A percentile compares a stretch with the other conserved stretches of the same genome.
phyloP scores from a whole-genome alignment of 2,888 invertebrate species.

The Aproaerema taeniolella region DNA sequence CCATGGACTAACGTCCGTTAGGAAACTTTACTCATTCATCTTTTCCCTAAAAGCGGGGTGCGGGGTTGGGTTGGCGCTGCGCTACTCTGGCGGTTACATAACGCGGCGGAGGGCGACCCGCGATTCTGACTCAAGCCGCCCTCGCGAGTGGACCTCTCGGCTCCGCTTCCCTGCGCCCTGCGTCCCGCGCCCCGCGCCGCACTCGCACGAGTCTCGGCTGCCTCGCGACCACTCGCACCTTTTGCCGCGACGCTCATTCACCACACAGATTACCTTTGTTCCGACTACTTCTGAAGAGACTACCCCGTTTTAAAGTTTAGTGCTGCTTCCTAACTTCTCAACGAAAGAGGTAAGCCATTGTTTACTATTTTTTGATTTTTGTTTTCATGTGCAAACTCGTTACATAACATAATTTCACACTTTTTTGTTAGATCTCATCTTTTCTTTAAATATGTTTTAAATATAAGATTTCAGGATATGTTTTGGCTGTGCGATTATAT shows the following conservation, averaged over 20 bases:
- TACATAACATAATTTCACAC: conserved; percentile 44
- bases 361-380: conserved; percentile 37
- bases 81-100: conserved; percentile 66
- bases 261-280: conserved; percentile 24
- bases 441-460: conserved; percentile 17
- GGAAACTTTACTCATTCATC: conserved; percentile 75
- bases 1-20: conserved; percentile 66
- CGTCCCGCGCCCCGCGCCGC: conserved; percentile 25
- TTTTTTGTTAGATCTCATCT: conserved; percentile 27
- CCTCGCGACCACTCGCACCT: not conserved
- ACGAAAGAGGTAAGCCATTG: conserved; percentile 52
- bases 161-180: conserved; percentile 12
- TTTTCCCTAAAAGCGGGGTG: conserved; percentile 69
- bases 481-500: too few species aligned
- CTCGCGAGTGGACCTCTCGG: conserved; percentile 41
- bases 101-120: conserved; percentile 41
- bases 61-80: conserved; percentile 50
- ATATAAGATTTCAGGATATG: too few species aligned
- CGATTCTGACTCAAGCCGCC: conserved; percentile 48
- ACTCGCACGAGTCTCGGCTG: conserved; percentile 9
- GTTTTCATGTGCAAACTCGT: conserved; percentile 34
- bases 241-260: conserved; percentile 16
- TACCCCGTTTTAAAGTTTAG: conserved; percentile 33
- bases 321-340: conserved; percentile 33
- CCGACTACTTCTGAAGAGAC: conserved; percentile 25